Evolutionary conservation across 2,113 vertebrate genomes (phyloP).

Genomic region (Tragelaphus scriptus): DNA sequence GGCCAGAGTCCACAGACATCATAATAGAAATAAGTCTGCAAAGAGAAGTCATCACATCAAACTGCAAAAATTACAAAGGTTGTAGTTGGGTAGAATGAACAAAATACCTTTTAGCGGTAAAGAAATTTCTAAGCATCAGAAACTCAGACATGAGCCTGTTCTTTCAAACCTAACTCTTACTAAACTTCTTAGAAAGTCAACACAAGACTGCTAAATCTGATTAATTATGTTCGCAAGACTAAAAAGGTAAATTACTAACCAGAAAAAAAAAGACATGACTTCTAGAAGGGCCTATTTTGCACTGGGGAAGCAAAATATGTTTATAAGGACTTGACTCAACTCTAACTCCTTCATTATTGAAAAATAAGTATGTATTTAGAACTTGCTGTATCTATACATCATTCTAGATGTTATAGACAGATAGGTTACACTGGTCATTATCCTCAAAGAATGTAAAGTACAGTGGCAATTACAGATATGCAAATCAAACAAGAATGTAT

Average conservation of each 20-base stretch:
- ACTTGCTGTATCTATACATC: not conserved
- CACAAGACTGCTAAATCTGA: not conserved
- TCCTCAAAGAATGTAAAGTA: not conserved
- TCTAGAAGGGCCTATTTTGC: constrained; percentile 2
- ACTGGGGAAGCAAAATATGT: constrained; percentile 17
- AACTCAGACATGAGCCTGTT: not conserved
- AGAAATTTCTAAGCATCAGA: constrained; percentile 5
- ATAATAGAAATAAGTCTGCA: constrained; percentile 4
- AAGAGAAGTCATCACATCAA: constrained; percentile 30
- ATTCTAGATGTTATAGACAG: not conserved
- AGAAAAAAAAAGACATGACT: not conserved
- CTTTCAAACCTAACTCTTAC: constrained; percentile 2
- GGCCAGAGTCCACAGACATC: constrained; percentile 39
- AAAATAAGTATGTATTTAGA: not conserved
- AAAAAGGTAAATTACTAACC: constrained; percentile 44
- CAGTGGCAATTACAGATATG: not conserved
- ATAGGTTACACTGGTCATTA: not conserved
- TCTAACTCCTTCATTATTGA: not conserved
- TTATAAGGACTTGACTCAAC: constrained; percentile 2
- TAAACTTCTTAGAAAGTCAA: constrained; percentile 37
- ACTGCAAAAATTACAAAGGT: constrained; percentile 38
- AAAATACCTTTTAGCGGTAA: constrained; percentile 28
- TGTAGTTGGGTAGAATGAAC: not conserved
- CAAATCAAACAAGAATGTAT: not conserved
- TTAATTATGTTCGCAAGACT: constrained; percentile 38